Evolutionary conservation across 2,888 invertebrate species (phyloP), one percentile per base, ranked within the genome.

Genomic region (Drosophila pseudotalamancana): DNA sequence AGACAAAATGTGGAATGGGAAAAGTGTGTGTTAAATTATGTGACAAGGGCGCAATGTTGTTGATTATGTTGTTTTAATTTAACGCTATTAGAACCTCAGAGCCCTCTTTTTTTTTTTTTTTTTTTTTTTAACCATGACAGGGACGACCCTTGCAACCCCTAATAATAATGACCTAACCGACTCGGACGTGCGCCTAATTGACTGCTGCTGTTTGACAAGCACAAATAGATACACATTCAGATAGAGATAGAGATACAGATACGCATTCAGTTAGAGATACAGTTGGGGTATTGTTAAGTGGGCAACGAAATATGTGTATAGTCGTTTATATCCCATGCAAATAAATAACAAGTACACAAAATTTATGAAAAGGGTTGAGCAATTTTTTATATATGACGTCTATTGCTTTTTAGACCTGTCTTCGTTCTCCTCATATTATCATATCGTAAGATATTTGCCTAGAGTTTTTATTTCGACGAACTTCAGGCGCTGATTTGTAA

Each of bases 51-150:
- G 54, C 59, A 56, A 62, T 51, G 40, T 64, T 79, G 79, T 86
- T 86, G 79, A 74, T 88, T 76, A 76, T 86, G 88, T 86, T 88
- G 80, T 88, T 88, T 87, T 87, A 87, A 89, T 89, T 89, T 89
- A 88, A 89, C 87, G 83, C 89, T 83, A 89, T 88, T 88, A 88
- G 83, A 72, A 71, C 75, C 83, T 67, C 57, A 57, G 56, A 40
- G 57, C 69, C 81, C 83, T 48, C 72, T 12, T 34, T 25, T 25
- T 37, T 18, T 62, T 69, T 49, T n/a, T 29, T 25, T 43, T 21
- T n/a, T 8, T 6, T 6, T 29, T 14, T 19, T 4, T 16, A 29
- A 14, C 9, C 32, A 21, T 5, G 8, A 11, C 27, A 18, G 42
- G 42, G 53, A 42, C 50, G 72, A 61, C 55, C 53, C 40, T 55